Base-by-base conservation (phyloP, 2,797 vertebrate species). In the Acanthis flammea region DNA sequence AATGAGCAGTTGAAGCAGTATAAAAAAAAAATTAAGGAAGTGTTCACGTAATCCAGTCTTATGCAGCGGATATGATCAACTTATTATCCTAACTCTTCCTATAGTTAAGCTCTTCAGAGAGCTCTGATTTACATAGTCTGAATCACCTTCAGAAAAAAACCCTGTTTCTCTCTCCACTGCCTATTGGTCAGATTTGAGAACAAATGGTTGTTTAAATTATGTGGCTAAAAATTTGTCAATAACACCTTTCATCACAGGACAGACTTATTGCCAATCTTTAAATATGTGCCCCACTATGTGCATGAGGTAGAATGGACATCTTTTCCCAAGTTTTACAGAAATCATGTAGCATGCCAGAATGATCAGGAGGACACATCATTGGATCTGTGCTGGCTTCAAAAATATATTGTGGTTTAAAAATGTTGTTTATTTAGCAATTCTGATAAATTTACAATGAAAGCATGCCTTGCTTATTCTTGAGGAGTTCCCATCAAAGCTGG, bases 1-100 rank as follows among this genome's bases (percentile, higher is more conserved):
- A 94, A 97, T 61, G 60, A 96, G 60, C 73, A 60, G 76, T 58
- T 90, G 91, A 94, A 86, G 81, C 47, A 62, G 48, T 81, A 71
- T 27, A 44, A 80, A 84, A 94, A 84, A 94, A 83, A 77, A 61
- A 47, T 14, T 86, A 78, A 82, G 47, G 54, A 86, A 78, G 44
- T 35, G 51, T 90, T 94, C 93, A 51, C 44, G 65, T 88, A 87
- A 78, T 45, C 85, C 44, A 44, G 31, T 70, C 62, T 81, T 76
- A 90, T 62, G 51, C 73, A 94, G 58, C 0, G 4, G 73, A 78
- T 88, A 75, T 2, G 10, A 92, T 72, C 78, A 75, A 53, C 42
- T 57, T 65, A 37, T 91, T 88, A 92, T 55, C 33, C 47, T 74
- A 77, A 91, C 33, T 47, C 45, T 83, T 94, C 28, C 30, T 75